phyloP scores from a whole-genome alignment of 2,113 vertebrate species.

The Promerops cafer region DNA sequence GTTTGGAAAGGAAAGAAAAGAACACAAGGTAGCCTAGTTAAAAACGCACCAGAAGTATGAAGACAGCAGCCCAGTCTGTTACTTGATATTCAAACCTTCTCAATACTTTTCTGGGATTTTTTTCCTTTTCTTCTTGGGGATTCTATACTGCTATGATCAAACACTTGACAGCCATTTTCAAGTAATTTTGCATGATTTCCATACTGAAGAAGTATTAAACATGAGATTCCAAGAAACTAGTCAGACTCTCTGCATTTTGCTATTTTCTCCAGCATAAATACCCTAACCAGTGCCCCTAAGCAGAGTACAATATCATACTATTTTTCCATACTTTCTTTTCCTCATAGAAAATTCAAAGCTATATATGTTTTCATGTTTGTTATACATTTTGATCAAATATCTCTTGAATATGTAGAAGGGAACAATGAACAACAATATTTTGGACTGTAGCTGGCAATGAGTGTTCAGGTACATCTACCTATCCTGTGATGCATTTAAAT shows the following conservation, averaged over 20 bases:
- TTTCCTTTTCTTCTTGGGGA: constrained; percentile 14
- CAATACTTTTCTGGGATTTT: constrained; percentile 41
- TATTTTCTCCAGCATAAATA: constrained; percentile 28
- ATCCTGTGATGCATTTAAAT: neutral
- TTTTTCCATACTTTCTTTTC: constrained; percentile 20
- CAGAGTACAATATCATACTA: constrained; percentile 1
- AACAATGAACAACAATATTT: constrained; percentile 39
- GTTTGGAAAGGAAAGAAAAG: constrained; percentile 62
- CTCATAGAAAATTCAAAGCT: constrained; percentile 52
- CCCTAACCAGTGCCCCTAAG: neutral
- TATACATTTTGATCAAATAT: constrained; percentile 55
- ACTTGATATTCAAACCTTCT: constrained; percentile 53
- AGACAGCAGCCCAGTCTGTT: constrained; percentile 62
- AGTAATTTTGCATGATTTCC: constrained; percentile 57
- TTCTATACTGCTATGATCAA: constrained; percentile 38
- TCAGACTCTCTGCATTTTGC: neutral
- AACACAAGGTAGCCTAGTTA: constrained; percentile 62
- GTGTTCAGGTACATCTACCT: neutral
- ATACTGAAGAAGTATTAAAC: constrained; percentile 47
- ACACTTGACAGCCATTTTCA: constrained; percentile 41
- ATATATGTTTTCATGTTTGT: constrained; percentile 28
- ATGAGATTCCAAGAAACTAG: constrained; percentile 26
- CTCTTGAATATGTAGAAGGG: constrained; percentile 57
- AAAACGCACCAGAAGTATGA: constrained; percentile 55
- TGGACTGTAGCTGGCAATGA: neutral